Base-by-base conservation (phyloP, 2,888 invertebrate genomes). In the Drosophila mulleri region DNA sequence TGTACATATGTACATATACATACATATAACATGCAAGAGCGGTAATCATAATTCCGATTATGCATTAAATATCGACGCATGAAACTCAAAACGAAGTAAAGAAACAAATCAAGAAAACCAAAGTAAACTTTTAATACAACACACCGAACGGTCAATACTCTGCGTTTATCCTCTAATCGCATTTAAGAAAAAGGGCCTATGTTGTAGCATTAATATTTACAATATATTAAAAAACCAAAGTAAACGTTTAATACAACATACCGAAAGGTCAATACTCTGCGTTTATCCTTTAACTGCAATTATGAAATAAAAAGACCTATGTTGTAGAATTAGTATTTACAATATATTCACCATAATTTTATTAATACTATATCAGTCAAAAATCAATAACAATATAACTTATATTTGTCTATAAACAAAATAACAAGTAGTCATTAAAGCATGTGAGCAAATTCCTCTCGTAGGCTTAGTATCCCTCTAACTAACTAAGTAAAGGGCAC, bases 31-130 rank as follows among this genome's bases (percentile, higher is more conserved):
- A 88, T 86, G 83, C 83, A 83, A 87, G 74, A 72, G 80, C 57
- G 76, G 73, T 68, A 79, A 74, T 81, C 78, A 75, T 80, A 81
- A 83, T 80, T 74, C 65, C 73, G 82, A 84, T 84, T 84, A 84
- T 84, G 84, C 82, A 89, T 84, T 82, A 63, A 78, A 72, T 75
- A 83, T 73, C 71, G 69, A 89, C 75, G 75, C 78, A 80, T 74
- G 75, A 83, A 69, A 69, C 57, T 57, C 67, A 56, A 61, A 61
- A 35, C 64, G 59, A 53, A 61, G 39, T 54, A 52, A 50, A 63
- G 60, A 67, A 76, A 60, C 65, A 71, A 75, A 71, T 60, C 54
- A 71, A 72, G 65, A 75, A 71, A 70, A 48, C 14, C 50, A 37
- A 53, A 53, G 6, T 57, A 32, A 63, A 14, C 11, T 35, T 23